Evolutionary conservation across 2,113 vertebrate genomes (phyloP).

Genomic region (Oryzias woworae): DNA sequence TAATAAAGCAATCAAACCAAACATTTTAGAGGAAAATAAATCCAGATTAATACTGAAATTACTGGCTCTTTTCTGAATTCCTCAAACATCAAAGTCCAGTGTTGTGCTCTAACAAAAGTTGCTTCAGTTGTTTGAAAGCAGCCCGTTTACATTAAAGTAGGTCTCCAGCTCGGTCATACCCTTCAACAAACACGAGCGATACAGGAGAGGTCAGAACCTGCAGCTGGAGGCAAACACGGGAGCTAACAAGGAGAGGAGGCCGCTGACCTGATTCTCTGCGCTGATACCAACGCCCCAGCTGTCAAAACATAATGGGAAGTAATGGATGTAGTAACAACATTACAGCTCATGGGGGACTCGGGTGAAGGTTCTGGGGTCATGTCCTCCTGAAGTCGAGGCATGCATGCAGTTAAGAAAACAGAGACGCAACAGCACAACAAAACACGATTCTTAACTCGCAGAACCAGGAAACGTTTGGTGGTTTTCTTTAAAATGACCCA

Average conservation of each 20-base stretch:
- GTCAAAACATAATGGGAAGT: constrained; percentile 59
- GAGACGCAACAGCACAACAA: too few species aligned
- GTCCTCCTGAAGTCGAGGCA: not conserved
- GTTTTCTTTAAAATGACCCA: too few species aligned
- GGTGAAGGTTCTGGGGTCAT: constrained; percentile 46
- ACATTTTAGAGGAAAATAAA: too few species aligned
- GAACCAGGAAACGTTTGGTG: too few species aligned
- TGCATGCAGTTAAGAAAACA: not conserved
- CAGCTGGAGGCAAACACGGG: not conserved
- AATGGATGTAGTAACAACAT: constrained; percentile 35
- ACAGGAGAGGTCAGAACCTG: not conserved
- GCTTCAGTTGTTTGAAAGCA: not conserved
- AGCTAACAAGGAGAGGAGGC: constrained; percentile 11
- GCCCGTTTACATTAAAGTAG: not conserved
- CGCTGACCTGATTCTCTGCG: constrained; percentile 24
- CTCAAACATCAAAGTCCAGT: too few species aligned
- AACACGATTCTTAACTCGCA: too few species aligned
- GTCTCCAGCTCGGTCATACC: constrained; percentile 8
- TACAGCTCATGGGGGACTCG: constrained; percentile 11
- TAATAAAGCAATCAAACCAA: too few species aligned
- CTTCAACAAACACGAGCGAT: not conserved
- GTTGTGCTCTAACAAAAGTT: too few species aligned
- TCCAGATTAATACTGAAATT: too few species aligned
- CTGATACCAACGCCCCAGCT: constrained; percentile 28
- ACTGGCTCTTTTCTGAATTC: too few species aligned